Percentiles rank a stretch among this genome's conserved stretches.
phyloP scores from a whole-genome alignment of 2,888 invertebrate genomes.

The Beris chalybata region DNA sequence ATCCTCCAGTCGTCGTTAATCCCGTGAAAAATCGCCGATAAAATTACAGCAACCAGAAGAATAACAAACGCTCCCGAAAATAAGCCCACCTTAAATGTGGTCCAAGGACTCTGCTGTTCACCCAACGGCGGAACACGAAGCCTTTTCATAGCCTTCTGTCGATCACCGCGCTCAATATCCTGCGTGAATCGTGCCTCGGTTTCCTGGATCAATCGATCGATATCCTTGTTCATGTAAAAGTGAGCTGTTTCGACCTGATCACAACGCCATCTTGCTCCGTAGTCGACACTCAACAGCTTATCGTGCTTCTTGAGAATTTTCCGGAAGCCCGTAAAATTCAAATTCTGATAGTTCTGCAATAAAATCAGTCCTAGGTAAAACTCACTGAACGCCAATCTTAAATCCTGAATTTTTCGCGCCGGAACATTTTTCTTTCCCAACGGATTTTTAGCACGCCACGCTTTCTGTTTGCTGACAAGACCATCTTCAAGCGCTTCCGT shows the following conservation, averaged over 20 bases:
- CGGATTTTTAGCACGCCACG: constrained; percentile 54
- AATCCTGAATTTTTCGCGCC: constrained; percentile 73
- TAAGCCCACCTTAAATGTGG: constrained; percentile 81
- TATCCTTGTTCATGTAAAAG: constrained; percentile 83
- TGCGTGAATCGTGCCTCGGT: constrained; percentile 73
- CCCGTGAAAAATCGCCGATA: constrained; percentile 64
- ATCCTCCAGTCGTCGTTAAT: constrained; percentile 64
- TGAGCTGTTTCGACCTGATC: constrained; percentile 79
- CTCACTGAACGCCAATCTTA: constrained; percentile 87
- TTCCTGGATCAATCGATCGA: constrained; percentile 78
- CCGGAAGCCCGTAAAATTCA: constrained; percentile 86
- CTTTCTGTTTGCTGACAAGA: constrained; percentile 51
- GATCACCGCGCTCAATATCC: constrained; percentile 75
- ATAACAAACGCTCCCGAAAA: constrained; percentile 82
- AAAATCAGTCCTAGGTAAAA: constrained; percentile 85
- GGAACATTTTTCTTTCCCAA: constrained; percentile 59
- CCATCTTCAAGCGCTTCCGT: constrained; percentile 59
- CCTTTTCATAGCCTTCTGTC: constrained; percentile 85
- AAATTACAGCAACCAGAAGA: constrained; percentile 68
- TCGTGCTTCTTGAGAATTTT: constrained; percentile 91
- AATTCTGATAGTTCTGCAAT: constrained; percentile 84
- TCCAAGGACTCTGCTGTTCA: constrained; percentile 80
- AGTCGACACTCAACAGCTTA: constrained; percentile 70
- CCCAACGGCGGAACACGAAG: constrained; percentile 83
- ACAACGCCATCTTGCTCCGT: constrained; percentile 77